Base-by-base conservation (phyloP, 2,797 vertebrate genomes). In the Pachyuromys duprasi region DNA sequence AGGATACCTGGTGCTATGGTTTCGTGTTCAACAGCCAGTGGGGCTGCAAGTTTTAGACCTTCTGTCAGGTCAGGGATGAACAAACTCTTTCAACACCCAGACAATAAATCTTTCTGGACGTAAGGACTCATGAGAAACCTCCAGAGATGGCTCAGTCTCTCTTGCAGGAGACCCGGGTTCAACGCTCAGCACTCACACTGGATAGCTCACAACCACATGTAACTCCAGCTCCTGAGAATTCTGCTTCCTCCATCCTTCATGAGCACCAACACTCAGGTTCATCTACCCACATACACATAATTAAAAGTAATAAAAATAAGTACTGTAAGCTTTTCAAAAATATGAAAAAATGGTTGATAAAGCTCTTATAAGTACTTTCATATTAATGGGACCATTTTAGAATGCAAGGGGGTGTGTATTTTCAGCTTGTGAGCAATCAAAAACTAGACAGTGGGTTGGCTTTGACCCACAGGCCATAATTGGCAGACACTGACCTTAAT, bases 381-480 rank as follows among this genome's bases (percentile, higher is more conserved):
- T 39, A 17, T n/a, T 49, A 87, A 57, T 39, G 3, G 33, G 49
- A 42, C 55, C 42, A 45, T 74, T 76, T 42, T 31, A 82, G 90
- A 82, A 57, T 13, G 9, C 3, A 36, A 22, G 83, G 62, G 55
- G 55, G 13, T 57, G 55, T 15, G 13, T 57, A 57, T 57, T 57
- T 57, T 60, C 20, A 80, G 28, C 26, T 70, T 22, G 26, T 39
- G 12, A 72, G 28, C 55, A 72, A 79, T 89, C 33, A 22, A 55
- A 82, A 80, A 28, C 28, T 18, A 93, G 62, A 24, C 33, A 57
- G 24, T 22, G 42, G 53, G 2, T 79, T 92, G 65, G 17, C 39
- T 70, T 67, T 87, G 93, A 33, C 28, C 74, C 26, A 2, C 0
- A 0, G n/a, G 26, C 75, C 70, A 0, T 55, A 28, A 3, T 4